These are phyloP conservation scores for Sarotherodon lohbergeri DNA, from an alignment of 2,113 vertebrate genomes.

Conservation along the genomic window DNA sequence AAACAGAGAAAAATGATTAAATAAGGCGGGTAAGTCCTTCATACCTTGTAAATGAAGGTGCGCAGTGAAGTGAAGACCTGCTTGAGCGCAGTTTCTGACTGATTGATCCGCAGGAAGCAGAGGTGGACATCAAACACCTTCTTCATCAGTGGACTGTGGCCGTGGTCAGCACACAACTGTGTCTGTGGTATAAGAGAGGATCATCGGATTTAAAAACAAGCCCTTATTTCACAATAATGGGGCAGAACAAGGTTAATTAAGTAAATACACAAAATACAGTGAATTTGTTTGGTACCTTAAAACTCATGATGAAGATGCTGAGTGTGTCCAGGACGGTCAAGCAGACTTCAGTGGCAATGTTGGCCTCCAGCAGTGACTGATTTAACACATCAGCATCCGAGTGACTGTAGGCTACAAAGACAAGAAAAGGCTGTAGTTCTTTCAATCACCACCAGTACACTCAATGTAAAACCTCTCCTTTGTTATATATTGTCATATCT, in stretches of 20 bases:
- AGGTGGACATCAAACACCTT: slow-evolving; percentile 96
- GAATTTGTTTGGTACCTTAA: slow-evolving; percentile 81
- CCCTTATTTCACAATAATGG: background rate
- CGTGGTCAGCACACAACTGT: slow-evolving; percentile 88
- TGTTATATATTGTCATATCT: background rate
- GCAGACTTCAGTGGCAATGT: slow-evolving; percentile 94
- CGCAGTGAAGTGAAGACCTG: slow-evolving; percentile 92
- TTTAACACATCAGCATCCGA: slow-evolving; percentile 93
- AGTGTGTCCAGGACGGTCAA: slow-evolving; percentile 94
- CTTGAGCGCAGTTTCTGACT: slow-evolving; percentile 92
- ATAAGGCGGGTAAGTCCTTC: background rate
- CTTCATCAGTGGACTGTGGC: slow-evolving; percentile 97
- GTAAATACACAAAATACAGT: background rate
- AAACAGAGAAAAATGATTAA: background rate
- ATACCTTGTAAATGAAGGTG: slow-evolving; percentile 93
- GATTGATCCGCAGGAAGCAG: slow-evolving; percentile 95
- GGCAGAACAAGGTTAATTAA: background rate
- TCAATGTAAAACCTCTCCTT: background rate
- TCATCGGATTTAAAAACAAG: background rate
- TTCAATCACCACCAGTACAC: background rate
- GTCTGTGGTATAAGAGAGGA: slow-evolving; percentile 67
- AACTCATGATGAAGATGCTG: slow-evolving; percentile 91
- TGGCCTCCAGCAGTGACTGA: slow-evolving; percentile 93
- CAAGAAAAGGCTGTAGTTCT: slow-evolving; percentile 17
- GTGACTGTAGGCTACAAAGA: slow-evolving; percentile 86